phyloP scores from a whole-genome alignment of 2,113 vertebrate species.

The Pterocles orientalis region DNA sequence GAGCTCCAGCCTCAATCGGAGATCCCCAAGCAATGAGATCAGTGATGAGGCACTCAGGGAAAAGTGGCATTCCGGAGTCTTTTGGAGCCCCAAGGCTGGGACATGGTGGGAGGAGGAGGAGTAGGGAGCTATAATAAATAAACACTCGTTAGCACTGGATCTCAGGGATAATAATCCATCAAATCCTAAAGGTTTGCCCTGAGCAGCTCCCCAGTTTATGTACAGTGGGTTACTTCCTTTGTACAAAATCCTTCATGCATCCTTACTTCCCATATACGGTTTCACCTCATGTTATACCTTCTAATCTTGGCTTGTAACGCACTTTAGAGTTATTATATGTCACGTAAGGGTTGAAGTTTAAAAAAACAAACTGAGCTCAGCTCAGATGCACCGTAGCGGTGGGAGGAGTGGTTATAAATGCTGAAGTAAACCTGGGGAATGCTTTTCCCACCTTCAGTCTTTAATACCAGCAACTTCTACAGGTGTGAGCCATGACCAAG shows the following conservation, averaged over 20 bases:
- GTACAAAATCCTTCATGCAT: conserved; percentile 27
- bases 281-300: conserved; percentile 29
- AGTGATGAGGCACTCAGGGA: background rate
- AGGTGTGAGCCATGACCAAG: background rate
- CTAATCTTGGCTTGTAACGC: background rate
- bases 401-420: background rate
- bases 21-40: background rate
- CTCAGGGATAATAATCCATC: conserved; percentile 33
- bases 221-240: conserved; percentile 29
- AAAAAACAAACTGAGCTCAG: background rate
- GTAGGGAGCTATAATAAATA: conserved; percentile 10
- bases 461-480: background rate
- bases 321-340: background rate
- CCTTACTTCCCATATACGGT: conserved; percentile 33
- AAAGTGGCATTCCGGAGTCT: background rate
- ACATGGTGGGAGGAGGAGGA: background rate
- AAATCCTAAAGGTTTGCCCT: conserved; percentile 32
- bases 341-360: conserved; percentile 11
- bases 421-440: background rate
- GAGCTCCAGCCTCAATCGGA: background rate
- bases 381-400: fast-evolving
- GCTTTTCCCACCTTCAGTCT: background rate
- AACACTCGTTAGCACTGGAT: conserved; percentile 11
- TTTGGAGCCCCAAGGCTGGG: background rate
- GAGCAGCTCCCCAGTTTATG: background rate